A percentile compares a stretch with the other conserved stretches of the same genome.
phyloP scores from a whole-genome alignment of 2,113 vertebrate genomes.

The Gobio gobio region DNA sequence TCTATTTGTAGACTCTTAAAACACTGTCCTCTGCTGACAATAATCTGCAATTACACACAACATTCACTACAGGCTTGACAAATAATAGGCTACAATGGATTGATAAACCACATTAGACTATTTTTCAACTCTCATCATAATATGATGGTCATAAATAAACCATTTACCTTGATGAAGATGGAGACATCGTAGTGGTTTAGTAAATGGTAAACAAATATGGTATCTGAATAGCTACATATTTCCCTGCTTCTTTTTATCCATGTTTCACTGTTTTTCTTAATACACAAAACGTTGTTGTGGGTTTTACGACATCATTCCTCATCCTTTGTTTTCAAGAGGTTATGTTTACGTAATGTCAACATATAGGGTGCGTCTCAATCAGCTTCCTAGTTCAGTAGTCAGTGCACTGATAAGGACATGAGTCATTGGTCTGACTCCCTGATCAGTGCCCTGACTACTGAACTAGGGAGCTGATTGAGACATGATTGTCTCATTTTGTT shows the following conservation, averaged over 20 bases:
- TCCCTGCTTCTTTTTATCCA: neutral
- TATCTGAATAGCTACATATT: neutral
- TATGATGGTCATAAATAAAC: neutral
- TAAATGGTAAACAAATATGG: neutral
- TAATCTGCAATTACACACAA: neutral
- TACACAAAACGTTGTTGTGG: no score
- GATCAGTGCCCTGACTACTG: no score
- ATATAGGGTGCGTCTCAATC: no score
- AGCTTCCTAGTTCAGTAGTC: no score
- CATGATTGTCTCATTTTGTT: no score
- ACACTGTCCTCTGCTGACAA: slow-evolving; percentile 2
- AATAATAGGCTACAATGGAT: neutral
- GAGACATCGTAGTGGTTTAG: neutral
- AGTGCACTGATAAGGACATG: no score
- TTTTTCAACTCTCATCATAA: neutral
- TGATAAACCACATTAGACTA: neutral
- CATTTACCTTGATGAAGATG: neutral
- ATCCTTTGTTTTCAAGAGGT: no score
- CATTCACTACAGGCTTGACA: neutral
- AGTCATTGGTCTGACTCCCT: no score
- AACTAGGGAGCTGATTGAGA: no score
- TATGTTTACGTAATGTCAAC: no score
- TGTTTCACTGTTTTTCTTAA: neutral
- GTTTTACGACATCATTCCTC: no score
- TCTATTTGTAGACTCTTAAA: neutral